A percentile compares a stretch with the other conserved stretches of the same genome.
Evolutionary conservation across 2,797 vertebrate genomes (phyloP).

Genomic region (Siniperca scherzeri): DNA sequence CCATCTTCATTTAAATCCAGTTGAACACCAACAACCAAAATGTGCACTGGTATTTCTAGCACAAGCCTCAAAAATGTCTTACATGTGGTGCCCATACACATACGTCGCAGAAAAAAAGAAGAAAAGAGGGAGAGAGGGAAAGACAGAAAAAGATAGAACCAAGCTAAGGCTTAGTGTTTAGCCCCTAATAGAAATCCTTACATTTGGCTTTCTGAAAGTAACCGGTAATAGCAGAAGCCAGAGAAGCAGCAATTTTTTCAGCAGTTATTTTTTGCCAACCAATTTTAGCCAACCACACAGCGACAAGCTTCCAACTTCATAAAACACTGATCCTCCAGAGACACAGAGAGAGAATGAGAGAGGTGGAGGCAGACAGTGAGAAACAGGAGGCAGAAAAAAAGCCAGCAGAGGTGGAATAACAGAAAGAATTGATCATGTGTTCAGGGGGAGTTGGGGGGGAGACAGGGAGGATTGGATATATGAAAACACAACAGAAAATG

Average conservation of each 20-base stretch:
- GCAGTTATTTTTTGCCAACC: constrained; percentile 63
- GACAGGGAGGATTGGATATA: constrained; percentile 31
- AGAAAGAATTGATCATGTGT: constrained; percentile 64
- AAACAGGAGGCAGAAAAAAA: constrained; percentile 30
- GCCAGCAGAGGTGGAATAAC: constrained; percentile 41
- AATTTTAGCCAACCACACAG: constrained; percentile 63
- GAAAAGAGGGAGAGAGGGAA: neutral
- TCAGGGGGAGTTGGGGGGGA: constrained; percentile 30
- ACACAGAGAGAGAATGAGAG: constrained; percentile 24
- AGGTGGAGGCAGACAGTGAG: constrained; percentile 49
- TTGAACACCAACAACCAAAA: neutral
- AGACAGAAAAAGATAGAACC: neutral
- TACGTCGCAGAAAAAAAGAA: neutral
- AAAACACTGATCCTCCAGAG: constrained; percentile 68
- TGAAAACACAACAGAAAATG: constrained; percentile 71
- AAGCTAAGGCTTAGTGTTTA: neutral
- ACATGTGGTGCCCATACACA: neutral
- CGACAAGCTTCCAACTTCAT: constrained; percentile 74
- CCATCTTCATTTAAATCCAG: neutral
- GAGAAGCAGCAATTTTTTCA: constrained; percentile 59
- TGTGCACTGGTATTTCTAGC: neutral
- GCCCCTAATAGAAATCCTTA: constrained; percentile 15
- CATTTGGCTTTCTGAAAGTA: constrained; percentile 13
- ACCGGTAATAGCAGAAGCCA: constrained; percentile 32
- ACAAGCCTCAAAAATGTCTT: neutral